Evolutionary conservation across 2,113 vertebrate genomes (phyloP).

Genomic region (Macrotis lagotis): DNA sequence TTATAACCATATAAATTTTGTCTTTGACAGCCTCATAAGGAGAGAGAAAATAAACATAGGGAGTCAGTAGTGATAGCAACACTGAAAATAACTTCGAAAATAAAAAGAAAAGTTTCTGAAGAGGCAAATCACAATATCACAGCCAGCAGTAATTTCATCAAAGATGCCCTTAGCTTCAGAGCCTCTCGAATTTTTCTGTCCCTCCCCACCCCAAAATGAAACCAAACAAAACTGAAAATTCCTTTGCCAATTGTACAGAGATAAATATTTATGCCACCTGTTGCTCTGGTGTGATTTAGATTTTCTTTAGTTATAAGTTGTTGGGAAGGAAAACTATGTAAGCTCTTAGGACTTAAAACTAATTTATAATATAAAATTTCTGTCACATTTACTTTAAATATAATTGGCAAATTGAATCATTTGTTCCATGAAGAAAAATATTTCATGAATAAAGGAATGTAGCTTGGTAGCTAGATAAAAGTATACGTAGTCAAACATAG

Average conservation of each 20-base stretch:
- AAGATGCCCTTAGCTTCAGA: not conserved
- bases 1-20: not conserved
- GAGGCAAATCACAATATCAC: not conserved
- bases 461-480: not conserved
- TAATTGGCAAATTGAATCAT: not conserved
- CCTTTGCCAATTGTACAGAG: not conserved
- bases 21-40: not conserved
- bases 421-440: not conserved
- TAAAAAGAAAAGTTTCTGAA: not conserved
- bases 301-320: not conserved
- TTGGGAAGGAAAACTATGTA: not conserved
- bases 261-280: not conserved
- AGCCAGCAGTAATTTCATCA: rapidly evolving
- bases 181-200: not conserved
- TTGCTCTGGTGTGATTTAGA: conserved; percentile 1
- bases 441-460: not conserved
- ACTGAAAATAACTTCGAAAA: rapidly evolving
- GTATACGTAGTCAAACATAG: too few relatives aligned
- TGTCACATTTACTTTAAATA: not conserved
- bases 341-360: not conserved
- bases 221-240: not conserved
- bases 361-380: not conserved
- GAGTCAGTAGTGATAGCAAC: not conserved
- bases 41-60: not conserved
- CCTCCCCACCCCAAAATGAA: not conserved